phyloP scores from a whole-genome alignment of 2,888 invertebrate species.

The Caenorhabditis sulstoni region DNA sequence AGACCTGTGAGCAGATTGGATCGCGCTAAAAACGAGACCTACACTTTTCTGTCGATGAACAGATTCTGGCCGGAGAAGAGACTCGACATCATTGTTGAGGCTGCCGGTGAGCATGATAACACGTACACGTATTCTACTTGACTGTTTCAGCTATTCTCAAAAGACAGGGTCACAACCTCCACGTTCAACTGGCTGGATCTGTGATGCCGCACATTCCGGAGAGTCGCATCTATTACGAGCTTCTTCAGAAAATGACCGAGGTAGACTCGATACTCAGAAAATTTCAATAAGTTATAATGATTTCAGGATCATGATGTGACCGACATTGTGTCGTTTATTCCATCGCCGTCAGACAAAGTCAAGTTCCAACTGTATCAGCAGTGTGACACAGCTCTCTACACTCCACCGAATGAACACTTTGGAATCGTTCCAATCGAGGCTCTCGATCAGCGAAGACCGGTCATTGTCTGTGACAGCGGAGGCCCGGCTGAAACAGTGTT shows the following conservation, averaged over 20 bases:
- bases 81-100: conserved; percentile 79
- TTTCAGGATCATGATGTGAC: conserved; percentile 75
- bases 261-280: conserved; percentile 21
- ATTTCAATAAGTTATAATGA: neutral
- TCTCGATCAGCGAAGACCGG: conserved; percentile 94
- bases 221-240: conserved; percentile 82
- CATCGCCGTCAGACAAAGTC: conserved; percentile 81
- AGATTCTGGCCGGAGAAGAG: conserved; percentile 80
- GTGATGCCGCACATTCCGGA: conserved; percentile 82
- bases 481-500: conserved; percentile 94
- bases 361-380: conserved; percentile 81
- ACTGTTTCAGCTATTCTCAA: conserved; percentile 77
- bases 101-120: conserved; percentile 77
- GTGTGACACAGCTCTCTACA: conserved; percentile 86
- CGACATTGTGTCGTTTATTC: conserved; percentile 81
- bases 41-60: conserved; percentile 79
- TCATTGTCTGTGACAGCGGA: conserved; percentile 95
- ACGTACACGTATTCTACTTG: too few relatives aligned
- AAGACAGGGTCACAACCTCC: conserved; percentile 64
- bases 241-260: conserved; percentile 81
- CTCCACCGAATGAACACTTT: conserved; percentile 97
- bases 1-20: conserved; percentile 67
- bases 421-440: conserved; percentile 99
- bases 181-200: conserved; percentile 80
- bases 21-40: conserved; percentile 70